These are phyloP conservation scores for Emydoidea blandingii DNA, from an alignment of 2,797 vertebrate genomes.

Conservation along the genomic window DNA sequence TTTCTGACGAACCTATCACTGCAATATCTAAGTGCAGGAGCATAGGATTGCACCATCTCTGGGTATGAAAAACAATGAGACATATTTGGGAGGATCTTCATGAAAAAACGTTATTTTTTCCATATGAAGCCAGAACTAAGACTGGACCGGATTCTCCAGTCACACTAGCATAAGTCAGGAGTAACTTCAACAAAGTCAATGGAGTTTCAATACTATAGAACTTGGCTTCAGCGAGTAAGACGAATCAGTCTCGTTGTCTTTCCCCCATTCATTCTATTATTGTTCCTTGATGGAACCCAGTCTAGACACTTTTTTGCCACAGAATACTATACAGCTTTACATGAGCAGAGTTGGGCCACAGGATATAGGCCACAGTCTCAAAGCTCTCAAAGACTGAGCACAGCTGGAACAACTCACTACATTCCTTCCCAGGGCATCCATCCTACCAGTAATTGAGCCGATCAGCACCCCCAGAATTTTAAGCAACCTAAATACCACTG, in stretches of 20 bases:
- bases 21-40: not conserved
- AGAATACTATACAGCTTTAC: not conserved
- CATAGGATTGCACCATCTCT: not conserved
- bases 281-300: not conserved
- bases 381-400: not conserved
- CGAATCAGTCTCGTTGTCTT: fast-evolving
- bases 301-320: fast-evolving
- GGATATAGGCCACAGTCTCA: too few species aligned
- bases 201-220: not conserved
- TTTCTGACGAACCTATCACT: fast-evolving
- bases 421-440: not conserved
- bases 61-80: not conserved
- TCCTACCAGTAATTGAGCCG: not conserved
- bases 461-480: not conserved
- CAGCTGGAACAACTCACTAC: not conserved
- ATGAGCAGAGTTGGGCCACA: fast-evolving
- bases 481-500: not conserved
- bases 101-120: not conserved
- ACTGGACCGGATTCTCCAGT: not conserved
- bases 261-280: not conserved
- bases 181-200: not conserved
- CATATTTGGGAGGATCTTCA: not conserved
- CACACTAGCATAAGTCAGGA: not conserved
- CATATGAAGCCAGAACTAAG: not conserved
- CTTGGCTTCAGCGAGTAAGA: not conserved